Conservation (phyloP, 2,797 vertebrate genomes). For the Zenarchopterus dispar region DNA sequence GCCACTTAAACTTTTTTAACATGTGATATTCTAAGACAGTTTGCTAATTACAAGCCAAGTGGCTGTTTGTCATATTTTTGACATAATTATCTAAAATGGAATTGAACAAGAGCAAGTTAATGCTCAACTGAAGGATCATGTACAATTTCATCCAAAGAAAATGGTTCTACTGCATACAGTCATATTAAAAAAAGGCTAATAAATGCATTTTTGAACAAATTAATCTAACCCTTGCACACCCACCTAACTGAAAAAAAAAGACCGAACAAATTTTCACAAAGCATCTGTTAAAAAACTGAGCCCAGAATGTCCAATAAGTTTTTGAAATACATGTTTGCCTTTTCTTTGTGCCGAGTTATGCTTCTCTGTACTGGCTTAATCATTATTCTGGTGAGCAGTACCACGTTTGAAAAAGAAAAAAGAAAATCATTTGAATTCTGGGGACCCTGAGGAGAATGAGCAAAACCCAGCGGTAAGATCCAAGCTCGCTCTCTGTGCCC, state of each 20-base stretch:
- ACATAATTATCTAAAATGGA: slow-evolving; percentile 53
- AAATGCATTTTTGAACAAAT: not conserved
- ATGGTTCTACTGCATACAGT: slow-evolving; percentile 24
- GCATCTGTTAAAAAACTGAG: slow-evolving; percentile 18
- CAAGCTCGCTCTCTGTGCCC: slow-evolving; percentile 71
- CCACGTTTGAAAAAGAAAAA: slow-evolving; percentile 82
- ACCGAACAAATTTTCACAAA: slow-evolving; percentile 26
- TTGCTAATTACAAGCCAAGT: slow-evolving; percentile 54
- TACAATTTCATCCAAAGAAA: slow-evolving; percentile 48
- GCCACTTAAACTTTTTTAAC: slow-evolving; percentile 50
- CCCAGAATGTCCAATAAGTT: slow-evolving; percentile 52
- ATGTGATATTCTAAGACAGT: slow-evolving; percentile 72
- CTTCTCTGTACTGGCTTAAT: slow-evolving; percentile 86
- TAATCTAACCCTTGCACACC: not conserved
- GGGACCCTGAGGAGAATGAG: slow-evolving; percentile 72
- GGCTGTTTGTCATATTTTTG: slow-evolving; percentile 64
- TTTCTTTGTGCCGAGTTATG: slow-evolving; percentile 63
- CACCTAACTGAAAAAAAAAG: slow-evolving; percentile 4
- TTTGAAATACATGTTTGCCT: slow-evolving; percentile 75
- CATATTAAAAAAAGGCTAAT: not conserved
- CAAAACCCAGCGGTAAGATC: slow-evolving; percentile 78
- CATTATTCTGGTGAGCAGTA: slow-evolving; percentile 92
- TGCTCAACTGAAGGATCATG: slow-evolving; percentile 39
- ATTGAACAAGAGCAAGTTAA: slow-evolving; percentile 35
- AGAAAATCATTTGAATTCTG: slow-evolving; percentile 80